These are phyloP conservation scores for Beroe forskalii DNA, from an alignment of 37 sponge, comb jelly and placozoan genomes.

Conservation along the genomic window DNA sequence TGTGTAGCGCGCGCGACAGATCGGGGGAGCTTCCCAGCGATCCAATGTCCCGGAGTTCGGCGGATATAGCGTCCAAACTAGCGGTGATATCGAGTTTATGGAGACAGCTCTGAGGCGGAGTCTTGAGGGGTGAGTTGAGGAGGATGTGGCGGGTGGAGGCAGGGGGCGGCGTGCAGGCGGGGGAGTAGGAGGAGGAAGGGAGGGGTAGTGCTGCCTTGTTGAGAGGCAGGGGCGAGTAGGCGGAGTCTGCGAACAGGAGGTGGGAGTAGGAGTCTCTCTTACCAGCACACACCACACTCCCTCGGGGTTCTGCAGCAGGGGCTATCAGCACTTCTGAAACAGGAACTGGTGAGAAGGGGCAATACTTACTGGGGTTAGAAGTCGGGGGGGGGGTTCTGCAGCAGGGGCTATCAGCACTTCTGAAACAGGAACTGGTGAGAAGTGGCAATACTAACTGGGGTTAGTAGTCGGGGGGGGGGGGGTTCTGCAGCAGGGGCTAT, in stretches of 20 bases:
- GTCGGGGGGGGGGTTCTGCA: no score
- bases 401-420: no score
- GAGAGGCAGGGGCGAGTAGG: conserved; percentile 4
- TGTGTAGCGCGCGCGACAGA: not conserved
- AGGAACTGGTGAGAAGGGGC: no score
- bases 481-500: no score
- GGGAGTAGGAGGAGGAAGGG: not conserved
- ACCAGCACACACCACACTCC: not conserved
- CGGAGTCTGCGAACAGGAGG: not conserved
- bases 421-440: no score
- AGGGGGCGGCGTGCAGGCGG: not conserved
- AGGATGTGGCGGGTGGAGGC: not conserved
- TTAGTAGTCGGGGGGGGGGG: no score
- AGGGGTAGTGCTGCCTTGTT: not conserved
- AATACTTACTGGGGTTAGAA: no score
- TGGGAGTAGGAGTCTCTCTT: not conserved
- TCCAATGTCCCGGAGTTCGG: not conserved
- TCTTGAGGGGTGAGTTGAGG: conserved; percentile 36
- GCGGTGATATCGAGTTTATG: conserved; percentile 31
- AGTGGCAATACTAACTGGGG: no score
- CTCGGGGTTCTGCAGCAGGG: no score
- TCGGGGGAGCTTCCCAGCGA: not conserved
- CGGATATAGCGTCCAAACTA: not conserved
- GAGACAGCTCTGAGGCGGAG: conserved; percentile 27
- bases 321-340: no score